These are phyloP conservation scores for Camarhynchus parvulus DNA, from an alignment of 2,113 vertebrate genomes.

Conservation along the genomic window DNA sequence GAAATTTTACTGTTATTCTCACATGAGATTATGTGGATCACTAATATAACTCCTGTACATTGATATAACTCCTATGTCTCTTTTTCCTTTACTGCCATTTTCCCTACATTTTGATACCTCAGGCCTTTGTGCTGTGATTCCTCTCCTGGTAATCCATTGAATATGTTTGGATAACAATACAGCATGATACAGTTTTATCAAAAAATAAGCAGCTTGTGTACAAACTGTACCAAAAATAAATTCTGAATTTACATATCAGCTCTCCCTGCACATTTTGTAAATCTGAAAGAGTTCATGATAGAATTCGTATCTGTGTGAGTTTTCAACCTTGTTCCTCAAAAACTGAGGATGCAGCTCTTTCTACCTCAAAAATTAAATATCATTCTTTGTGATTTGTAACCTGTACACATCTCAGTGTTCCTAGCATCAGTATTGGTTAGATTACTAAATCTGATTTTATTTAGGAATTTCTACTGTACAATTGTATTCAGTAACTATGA, in stretches of 20 bases:
- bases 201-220: not conserved
- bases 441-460: not conserved
- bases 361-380: not conserved
- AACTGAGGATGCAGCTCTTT: not conserved
- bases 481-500: not conserved
- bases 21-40: not conserved
- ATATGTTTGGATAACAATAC: not conserved
- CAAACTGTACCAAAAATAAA: not conserved
- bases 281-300: not conserved
- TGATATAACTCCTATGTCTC: not conserved
- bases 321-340: not conserved
- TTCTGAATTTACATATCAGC: not conserved
- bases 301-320: not conserved
- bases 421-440: not conserved
- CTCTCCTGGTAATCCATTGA: not conserved
- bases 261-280: not conserved
- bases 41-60: not conserved
- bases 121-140: not conserved
- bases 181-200: not conserved
- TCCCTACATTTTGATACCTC: not conserved
- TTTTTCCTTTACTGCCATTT: not conserved
- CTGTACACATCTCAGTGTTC: not conserved
- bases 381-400: not conserved
- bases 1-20: not conserved
- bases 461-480: not conserved